These are phyloP conservation scores for Hyperopisus bebe DNA, from an alignment of 2,113 vertebrate genomes.

Conservation along the genomic window DNA sequence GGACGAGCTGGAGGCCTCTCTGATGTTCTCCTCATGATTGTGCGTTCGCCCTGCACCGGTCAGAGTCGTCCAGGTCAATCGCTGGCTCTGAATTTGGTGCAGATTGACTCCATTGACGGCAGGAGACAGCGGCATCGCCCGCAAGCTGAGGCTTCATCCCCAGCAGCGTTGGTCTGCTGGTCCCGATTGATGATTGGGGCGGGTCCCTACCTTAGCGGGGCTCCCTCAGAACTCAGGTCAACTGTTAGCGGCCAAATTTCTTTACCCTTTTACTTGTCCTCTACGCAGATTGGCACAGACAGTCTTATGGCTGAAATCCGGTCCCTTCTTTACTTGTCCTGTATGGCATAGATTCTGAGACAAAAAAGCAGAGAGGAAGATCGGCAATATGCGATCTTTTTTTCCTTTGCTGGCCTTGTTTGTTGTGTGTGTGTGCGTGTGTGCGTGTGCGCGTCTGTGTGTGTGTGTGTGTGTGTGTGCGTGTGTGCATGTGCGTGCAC, in stretches of 20 bases:
- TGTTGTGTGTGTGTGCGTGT: too few relatives aligned
- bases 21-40: background rate
- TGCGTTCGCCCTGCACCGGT: background rate
- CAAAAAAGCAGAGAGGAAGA: background rate
- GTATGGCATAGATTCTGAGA: background rate
- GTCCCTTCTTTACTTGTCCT: background rate
- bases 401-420: background rate
- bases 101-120: too few relatives aligned
- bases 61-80: background rate
- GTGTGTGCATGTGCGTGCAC: background rate
- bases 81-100: too few relatives aligned
- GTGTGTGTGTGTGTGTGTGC: background rate
- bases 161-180: too few relatives aligned
- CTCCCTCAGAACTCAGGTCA: too few relatives aligned
- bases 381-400: background rate
- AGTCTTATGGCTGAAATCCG: too few relatives aligned
- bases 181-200: too few relatives aligned
- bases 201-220: too few relatives aligned
- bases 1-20: background rate
- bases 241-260: background rate
- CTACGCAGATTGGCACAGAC: too few relatives aligned
- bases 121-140: too few relatives aligned
- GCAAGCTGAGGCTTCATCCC: too few relatives aligned
- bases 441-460: too few relatives aligned
- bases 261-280: background rate